Base-by-base conservation (phyloP, 2,113 vertebrate species). In the Epinephelus moara region DNA sequence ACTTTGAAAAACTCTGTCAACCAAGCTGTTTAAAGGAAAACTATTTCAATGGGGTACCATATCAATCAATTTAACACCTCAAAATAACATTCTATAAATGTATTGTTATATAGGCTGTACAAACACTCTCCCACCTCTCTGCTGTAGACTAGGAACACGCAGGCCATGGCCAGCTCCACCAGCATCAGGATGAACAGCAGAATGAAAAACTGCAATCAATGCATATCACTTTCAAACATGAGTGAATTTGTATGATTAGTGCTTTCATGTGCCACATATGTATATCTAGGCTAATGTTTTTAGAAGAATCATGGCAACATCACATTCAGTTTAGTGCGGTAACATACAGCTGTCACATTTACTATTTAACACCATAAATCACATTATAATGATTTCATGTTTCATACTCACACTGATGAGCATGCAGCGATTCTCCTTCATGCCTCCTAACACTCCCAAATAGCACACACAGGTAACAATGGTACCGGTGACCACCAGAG, bases 341-440 rank as follows among this genome's bases (percentile, higher is more conserved):
- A 37, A 37, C 33, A 37, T 37, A 37, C 33, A 37, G 33, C 42
- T 45, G 42, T 9, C 42, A 8, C 42, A 45, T 45, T 45, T 45
- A 45, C 67, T 57, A 45, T 19, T 45, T 21, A 33, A 74, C 10
- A 1, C 12, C 19, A 23, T 49, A 23, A 56, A 55, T 50, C 7
- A 7, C 37, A 8, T 21, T 18, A 33, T 3, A 53, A 21, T 12
- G 19, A 45, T 4, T 49, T 45, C 21, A 14, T n/a, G 33, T 6
- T 23, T 78, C 3, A 11, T 4, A 82, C 96, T 96, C 83, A 96
- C 96, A 30, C 64, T 93, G 85, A 96, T 92, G 69, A 97, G 94
- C 89, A 96, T 93, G 74, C 95, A 96, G 68, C 96, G 95, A 84
- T 96, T 97, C 78, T 96, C 96, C 89, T 91, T 96, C 89, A 97